Conservation (phyloP, 2,113 vertebrate genomes). For the Alosa alosa region DNA sequence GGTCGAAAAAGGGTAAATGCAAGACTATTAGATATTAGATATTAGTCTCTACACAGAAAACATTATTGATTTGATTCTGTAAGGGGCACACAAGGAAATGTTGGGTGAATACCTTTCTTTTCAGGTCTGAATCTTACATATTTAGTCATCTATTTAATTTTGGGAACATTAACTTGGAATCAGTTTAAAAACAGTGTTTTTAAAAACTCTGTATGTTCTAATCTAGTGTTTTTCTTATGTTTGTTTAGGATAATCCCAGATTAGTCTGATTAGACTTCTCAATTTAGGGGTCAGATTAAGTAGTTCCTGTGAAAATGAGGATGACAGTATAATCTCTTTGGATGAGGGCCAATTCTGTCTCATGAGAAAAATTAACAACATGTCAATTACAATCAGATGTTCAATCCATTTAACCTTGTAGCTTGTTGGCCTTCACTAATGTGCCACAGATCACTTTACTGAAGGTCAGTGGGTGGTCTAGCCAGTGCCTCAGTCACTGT, state of each 20-base stretch:
- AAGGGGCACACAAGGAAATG: neutral
- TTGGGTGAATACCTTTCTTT: neutral
- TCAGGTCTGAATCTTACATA: neutral
- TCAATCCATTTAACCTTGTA: neutral
- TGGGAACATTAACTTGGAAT: constrained; percentile 12
- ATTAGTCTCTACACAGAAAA: neutral
- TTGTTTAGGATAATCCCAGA: constrained; percentile 49
- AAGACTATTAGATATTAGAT: neutral
- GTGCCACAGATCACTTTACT: neutral
- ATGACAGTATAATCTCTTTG: constrained; percentile 17
- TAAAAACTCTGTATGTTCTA: constrained; percentile 22
- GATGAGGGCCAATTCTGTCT: neutral
- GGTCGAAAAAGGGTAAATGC: neutral
- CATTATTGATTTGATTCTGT: neutral
- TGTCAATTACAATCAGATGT: neutral
- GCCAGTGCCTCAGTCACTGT: neutral
- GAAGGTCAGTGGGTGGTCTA: neutral
- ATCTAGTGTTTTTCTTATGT: constrained; percentile 38
- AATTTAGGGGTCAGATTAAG: constrained; percentile 33
- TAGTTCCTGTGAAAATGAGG: constrained; percentile 1
- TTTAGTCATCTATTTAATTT: neutral
- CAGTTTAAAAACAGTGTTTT: neutral
- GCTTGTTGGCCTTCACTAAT: neutral
- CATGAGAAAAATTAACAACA: neutral
- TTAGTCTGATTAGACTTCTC: constrained; percentile 42